phyloP scores from a whole-genome alignment of 2,797 vertebrate species.

The Danionella dracula region DNA sequence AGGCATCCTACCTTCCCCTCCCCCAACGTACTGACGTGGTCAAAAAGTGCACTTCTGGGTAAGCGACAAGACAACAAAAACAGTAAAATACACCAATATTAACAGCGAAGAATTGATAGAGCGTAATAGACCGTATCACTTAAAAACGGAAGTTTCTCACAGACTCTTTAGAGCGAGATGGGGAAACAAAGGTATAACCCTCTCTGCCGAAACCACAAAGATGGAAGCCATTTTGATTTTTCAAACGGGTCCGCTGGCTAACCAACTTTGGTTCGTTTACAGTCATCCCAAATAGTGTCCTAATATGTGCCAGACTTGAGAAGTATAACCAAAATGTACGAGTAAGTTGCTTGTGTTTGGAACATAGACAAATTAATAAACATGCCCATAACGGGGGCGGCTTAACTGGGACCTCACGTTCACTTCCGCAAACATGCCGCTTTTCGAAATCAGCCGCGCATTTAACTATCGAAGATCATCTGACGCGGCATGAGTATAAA shows the following conservation, averaged over 20 bases:
- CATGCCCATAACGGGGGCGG: constrained; percentile 9
- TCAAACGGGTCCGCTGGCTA: constrained; percentile 29
- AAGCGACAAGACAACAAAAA: constrained; percentile 13
- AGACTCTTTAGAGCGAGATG: neutral
- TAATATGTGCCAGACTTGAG: neutral
- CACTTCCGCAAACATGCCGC: constrained; percentile 54
- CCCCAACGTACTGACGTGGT: constrained; percentile 53
- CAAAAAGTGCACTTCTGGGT: constrained; percentile 35
- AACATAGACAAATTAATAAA: neutral
- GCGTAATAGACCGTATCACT: neutral
- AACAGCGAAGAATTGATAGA: neutral
- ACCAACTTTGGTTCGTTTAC: constrained; percentile 30
- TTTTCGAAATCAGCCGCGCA: constrained; percentile 48
- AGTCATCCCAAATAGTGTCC: constrained; percentile 15
- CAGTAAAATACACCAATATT: constrained; percentile 2
- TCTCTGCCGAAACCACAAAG: constrained; percentile 45
- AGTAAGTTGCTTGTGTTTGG: neutral
- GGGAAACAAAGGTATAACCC: constrained; percentile 17
- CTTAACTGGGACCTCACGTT: constrained; percentile 14
- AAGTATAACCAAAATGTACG: constrained; percentile 3
- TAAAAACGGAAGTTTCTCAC: constrained; percentile 14
- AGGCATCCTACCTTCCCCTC: constrained; percentile 38
- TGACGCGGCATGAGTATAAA: neutral
- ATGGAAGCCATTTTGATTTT: constrained; percentile 53
- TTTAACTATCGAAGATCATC: constrained; percentile 19